Conservation (phyloP, 2,113 vertebrate genomes). For the Lycaon pictus region DNA sequence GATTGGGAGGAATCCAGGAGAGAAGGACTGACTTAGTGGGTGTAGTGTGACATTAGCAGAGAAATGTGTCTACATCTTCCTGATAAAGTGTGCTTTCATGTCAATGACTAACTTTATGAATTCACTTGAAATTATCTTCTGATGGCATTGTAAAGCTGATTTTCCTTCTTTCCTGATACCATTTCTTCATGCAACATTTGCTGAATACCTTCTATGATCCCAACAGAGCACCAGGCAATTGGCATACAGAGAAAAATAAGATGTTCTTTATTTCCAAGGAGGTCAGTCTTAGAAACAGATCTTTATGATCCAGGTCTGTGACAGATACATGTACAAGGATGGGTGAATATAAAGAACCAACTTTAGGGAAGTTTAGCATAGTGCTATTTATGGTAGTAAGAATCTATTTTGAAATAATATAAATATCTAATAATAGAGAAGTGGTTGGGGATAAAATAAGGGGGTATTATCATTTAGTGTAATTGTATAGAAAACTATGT, state of each 20-base stretch:
- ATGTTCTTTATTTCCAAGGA: not conserved
- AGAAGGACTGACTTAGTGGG: not conserved
- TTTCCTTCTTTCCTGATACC: not conserved
- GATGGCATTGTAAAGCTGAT: not conserved
- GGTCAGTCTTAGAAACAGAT: not conserved
- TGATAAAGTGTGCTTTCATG: not conserved
- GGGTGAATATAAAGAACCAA: not conserved
- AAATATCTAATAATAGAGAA: not conserved
- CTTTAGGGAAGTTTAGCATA: not conserved
- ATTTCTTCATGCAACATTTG: not conserved
- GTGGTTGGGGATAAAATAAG: not conserved
- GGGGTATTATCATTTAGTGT: not conserved
- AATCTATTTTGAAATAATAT: not conserved
- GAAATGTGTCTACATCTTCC: not conserved
- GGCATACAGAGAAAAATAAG: not conserved
- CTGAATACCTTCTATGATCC: not conserved
- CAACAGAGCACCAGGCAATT: not conserved
- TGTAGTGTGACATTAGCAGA: not conserved
- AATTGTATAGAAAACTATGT: not conserved
- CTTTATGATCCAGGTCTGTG: not conserved
- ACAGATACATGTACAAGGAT: not conserved
- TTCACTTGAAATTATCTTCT: not conserved
- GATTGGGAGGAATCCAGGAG: not conserved
- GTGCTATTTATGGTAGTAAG: not conserved
- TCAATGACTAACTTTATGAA: not conserved